Evolutionary conservation across 1,140 invertebrate species (phyloP).

Genomic region (Neelides sp.): DNA sequence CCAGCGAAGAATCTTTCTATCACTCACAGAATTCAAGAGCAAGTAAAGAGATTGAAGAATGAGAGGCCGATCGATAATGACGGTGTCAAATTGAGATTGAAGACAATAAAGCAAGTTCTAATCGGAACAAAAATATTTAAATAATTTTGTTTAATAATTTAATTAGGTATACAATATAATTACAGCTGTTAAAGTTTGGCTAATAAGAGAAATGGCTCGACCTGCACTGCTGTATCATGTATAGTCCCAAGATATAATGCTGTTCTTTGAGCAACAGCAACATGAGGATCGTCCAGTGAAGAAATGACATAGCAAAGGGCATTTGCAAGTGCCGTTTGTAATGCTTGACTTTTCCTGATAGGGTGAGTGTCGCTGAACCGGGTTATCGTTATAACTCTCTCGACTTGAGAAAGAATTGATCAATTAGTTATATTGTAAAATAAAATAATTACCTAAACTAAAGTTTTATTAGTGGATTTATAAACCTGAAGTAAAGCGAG

Average conservation of each 20-base stretch:
- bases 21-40: slow-evolving; percentile 80
- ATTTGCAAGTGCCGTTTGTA: slow-evolving; percentile 89
- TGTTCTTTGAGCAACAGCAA: slow-evolving; percentile 84
- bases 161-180: background rate
- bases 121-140: slow-evolving; percentile 1
- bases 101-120: slow-evolving; percentile 71
- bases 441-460: slow-evolving; percentile 1
- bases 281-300: slow-evolving; percentile 88
- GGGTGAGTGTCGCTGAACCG: slow-evolving; percentile 83
- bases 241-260: slow-evolving; percentile 87
- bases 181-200: background rate
- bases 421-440: no score
- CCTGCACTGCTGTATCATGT: slow-evolving; percentile 68
- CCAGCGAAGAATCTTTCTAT: slow-evolving; percentile 84
- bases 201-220: slow-evolving; percentile 32
- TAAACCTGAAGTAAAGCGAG: slow-evolving; percentile 80
- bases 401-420: slow-evolving; percentile 47
- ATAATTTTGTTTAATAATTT: background rate
- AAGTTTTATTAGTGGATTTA: background rate
- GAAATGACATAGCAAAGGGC: slow-evolving; percentile 93
- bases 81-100: slow-evolving; percentile 83
- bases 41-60: slow-evolving; percentile 93
- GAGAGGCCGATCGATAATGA: slow-evolving; percentile 91
- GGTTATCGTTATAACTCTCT: slow-evolving; percentile 79
- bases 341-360: slow-evolving; percentile 61